phyloP scores from a whole-genome alignment of 1,140 invertebrate genomes.

The Tetragonula clypearis region DNA sequence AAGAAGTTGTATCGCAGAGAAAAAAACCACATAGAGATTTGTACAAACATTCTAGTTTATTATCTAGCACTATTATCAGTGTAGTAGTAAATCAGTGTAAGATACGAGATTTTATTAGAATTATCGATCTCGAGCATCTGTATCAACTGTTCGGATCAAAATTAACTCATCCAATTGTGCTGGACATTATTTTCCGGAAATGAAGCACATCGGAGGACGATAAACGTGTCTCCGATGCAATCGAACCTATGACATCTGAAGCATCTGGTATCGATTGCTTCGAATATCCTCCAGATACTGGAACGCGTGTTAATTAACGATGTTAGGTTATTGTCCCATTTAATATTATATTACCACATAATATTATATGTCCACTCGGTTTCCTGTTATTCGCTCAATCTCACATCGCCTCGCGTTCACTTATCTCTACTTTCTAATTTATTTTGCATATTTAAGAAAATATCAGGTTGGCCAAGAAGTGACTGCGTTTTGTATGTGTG shows the following conservation, averaged over 20 bases:
- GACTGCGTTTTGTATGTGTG: too few relatives aligned
- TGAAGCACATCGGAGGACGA: slow-evolving; percentile 29
- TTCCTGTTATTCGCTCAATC: not conserved
- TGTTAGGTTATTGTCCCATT: slow-evolving; percentile 16
- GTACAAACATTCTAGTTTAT: too few relatives aligned
- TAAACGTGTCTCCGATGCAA: slow-evolving; percentile 34
- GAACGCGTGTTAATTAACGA: slow-evolving; percentile 54
- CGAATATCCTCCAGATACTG: slow-evolving; percentile 17
- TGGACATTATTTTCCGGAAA: slow-evolving; percentile 53
- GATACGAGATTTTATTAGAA: not conserved
- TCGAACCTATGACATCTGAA: slow-evolving; percentile 44
- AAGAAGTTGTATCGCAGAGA: too few relatives aligned
- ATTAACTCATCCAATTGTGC: slow-evolving; percentile 9
- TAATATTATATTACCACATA: slow-evolving; percentile 18
- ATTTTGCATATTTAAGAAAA: not conserved
- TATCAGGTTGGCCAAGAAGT: too few relatives aligned
- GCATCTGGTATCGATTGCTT: slow-evolving; percentile 54
- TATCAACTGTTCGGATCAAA: not conserved
- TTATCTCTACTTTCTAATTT: not conserved
- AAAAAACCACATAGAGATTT: too few relatives aligned
- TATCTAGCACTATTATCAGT: too few relatives aligned
- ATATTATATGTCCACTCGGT: not conserved
- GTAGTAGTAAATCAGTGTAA: not conserved
- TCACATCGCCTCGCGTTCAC: not conserved
- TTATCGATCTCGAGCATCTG: not conserved